Evolutionary conservation across 2,113 vertebrate species (phyloP).

Genomic region (Isichthys henryi): DNA sequence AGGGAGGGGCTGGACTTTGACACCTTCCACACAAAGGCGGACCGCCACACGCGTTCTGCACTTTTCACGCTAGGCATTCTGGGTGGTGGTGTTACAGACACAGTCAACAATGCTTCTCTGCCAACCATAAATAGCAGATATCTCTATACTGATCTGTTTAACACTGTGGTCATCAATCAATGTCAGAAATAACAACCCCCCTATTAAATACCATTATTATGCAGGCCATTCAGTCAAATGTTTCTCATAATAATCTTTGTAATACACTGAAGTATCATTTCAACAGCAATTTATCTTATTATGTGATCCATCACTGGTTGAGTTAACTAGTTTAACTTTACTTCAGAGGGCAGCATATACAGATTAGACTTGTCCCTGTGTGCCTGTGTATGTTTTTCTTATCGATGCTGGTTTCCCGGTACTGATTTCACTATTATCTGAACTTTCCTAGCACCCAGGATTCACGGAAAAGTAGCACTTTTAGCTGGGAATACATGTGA

Average conservation of each 20-base stretch:
- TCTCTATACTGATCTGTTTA: not conserved
- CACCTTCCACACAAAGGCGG: not conserved
- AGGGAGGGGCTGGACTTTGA: not conserved
- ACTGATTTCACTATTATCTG: not conserved
- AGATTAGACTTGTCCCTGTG: not conserved
- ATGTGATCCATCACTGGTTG: not conserved
- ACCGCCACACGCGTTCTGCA: not conserved
- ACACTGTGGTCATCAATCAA: slow-evolving; percentile 29
- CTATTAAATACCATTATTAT: slow-evolving; percentile 21
- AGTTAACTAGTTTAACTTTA: not conserved
- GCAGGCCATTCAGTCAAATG: not conserved
- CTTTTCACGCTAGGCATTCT: slow-evolving; percentile 14
- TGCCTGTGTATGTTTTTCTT: not conserved
- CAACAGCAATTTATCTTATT: not conserved
- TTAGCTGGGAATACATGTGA: not conserved
- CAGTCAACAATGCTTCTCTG: slow-evolving; percentile 2
- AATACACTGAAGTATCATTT: not conserved
- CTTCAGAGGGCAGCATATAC: not conserved
- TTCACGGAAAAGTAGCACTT: not conserved
- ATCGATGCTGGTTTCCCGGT: not conserved
- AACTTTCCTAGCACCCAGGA: not conserved
- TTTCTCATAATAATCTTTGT: not conserved
- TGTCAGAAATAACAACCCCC: slow-evolving; percentile 19
- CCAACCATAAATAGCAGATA: not conserved
- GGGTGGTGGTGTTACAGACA: not conserved